Percentiles rank a stretch among this genome's conserved stretches.
Evolutionary conservation across 2,888 invertebrate species (phyloP).

Genomic region (Oligia fasciuncula): DNA sequence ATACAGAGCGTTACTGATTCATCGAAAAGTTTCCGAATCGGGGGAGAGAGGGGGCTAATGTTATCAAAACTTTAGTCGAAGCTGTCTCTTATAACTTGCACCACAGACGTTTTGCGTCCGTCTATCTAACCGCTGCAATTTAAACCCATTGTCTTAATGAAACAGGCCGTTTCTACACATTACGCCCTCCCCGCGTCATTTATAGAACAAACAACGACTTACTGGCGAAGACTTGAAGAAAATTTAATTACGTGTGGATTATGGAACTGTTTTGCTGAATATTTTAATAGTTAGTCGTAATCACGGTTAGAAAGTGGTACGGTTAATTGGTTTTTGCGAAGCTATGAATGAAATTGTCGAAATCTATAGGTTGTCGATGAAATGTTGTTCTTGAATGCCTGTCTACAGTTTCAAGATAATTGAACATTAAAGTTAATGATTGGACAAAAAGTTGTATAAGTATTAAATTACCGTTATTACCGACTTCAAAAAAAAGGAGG

Average conservation of each 20-base stretch:
- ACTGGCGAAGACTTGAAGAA: constrained; percentile 47
- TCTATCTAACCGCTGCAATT: constrained; percentile 86
- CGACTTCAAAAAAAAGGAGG: no score
- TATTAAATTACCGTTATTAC: not conserved
- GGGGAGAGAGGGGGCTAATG: not conserved
- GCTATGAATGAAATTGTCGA: not conserved
- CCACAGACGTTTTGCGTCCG: constrained; percentile 72
- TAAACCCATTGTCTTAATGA: constrained; percentile 88
- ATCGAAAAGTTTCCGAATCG: not conserved
- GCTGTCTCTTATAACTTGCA: constrained; percentile 53
- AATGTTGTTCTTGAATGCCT: not conserved
- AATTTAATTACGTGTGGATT: constrained; percentile 54
- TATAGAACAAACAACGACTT: constrained; percentile 70
- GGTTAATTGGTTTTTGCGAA: not conserved
- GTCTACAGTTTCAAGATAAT: not conserved
- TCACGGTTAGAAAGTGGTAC: not conserved
- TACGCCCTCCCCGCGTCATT: constrained; percentile 77
- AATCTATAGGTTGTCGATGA: not conserved
- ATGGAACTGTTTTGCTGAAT: constrained; percentile 43
- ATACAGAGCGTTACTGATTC: not conserved
- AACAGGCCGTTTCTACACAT: constrained; percentile 83
- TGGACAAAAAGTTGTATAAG: not conserved
- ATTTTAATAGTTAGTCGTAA: constrained; percentile 1
- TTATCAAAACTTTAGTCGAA: not conserved
- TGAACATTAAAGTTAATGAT: not conserved